phyloP scores from a whole-genome alignment of 2,113 vertebrate genomes.

The Anguilla japonica region DNA sequence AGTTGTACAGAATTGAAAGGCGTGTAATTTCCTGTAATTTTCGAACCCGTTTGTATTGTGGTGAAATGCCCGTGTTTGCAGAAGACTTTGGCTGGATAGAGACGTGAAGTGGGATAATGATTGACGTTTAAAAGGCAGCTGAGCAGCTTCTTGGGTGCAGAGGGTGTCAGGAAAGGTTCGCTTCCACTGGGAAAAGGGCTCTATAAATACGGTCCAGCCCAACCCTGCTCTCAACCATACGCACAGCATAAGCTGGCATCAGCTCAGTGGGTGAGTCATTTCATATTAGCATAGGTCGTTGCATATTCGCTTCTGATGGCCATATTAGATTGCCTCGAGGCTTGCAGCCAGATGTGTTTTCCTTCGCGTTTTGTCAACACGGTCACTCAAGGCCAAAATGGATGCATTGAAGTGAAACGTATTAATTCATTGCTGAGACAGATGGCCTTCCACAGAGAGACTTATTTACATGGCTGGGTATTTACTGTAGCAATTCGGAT shows the following conservation, averaged over 20 bases:
- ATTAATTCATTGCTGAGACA: not conserved
- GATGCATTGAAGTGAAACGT: not conserved
- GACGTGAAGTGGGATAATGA: not conserved
- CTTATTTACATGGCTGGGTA: not conserved
- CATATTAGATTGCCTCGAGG: not conserved
- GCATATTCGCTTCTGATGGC: not conserved
- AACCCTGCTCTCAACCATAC: not conserved
- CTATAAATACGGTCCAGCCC: not conserved
- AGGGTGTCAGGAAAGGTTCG: not conserved
- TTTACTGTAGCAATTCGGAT: not conserved
- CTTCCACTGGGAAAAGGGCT: too few relatives aligned
- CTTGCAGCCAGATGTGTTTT: not conserved
- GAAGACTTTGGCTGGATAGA: not conserved
- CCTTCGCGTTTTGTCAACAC: not conserved
- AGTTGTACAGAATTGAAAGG: not conserved
- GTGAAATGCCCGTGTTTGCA: not conserved
- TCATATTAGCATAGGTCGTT: not conserved
- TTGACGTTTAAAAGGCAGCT: not conserved
- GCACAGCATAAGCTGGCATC: not conserved
- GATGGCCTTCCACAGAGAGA: not conserved
- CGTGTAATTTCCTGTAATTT: not conserved
- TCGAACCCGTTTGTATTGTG: not conserved
- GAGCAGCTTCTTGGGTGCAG: not conserved
- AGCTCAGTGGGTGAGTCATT: not conserved
- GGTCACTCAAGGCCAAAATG: not conserved